Evolutionary conservation across 1,140 invertebrate species (phyloP).

Genomic region (Drosophila triauraria): DNA sequence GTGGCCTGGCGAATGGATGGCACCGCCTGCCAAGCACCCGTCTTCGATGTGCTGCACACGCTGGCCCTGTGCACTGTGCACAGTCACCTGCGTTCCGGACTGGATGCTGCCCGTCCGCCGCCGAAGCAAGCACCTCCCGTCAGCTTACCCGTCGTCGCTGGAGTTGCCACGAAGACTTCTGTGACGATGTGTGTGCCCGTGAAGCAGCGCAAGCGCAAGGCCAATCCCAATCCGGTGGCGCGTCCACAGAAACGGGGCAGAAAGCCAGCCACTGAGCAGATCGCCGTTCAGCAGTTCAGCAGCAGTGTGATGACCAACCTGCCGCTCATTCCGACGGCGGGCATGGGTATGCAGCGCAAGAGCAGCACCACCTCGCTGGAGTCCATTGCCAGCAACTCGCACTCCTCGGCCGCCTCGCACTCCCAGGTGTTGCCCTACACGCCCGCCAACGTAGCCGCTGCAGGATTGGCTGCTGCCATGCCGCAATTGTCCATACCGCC

Average conservation of each 20-base stretch:
- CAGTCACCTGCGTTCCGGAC: slow-evolving; percentile 60
- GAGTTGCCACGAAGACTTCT: background rate
- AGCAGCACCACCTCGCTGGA: slow-evolving; percentile 81
- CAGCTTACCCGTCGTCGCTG: slow-evolving; percentile 3
- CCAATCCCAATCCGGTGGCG: slow-evolving; percentile 64
- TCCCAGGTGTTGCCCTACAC: slow-evolving; percentile 57
- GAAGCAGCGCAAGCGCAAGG: slow-evolving; percentile 65
- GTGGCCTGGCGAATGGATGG: slow-evolving; percentile 95
- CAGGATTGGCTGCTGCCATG: slow-evolving; percentile 19
- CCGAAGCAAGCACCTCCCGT: slow-evolving; percentile 11
- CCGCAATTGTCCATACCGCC: slow-evolving; percentile 63
- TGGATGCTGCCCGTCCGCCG: slow-evolving; percentile 42
- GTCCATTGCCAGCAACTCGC: slow-evolving; percentile 82
- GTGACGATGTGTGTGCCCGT: slow-evolving; percentile 5
- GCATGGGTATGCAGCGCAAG: slow-evolving; percentile 71
- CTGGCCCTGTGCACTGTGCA: slow-evolving; percentile 94
- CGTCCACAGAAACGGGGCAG: slow-evolving; percentile 73
- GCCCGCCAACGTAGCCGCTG: slow-evolving; percentile 20
- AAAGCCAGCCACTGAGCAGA: slow-evolving; percentile 43
- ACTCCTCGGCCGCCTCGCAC: slow-evolving; percentile 70
- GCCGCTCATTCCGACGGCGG: slow-evolving; percentile 55
- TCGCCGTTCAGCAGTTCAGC: slow-evolving; percentile 1
- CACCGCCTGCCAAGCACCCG: slow-evolving; percentile 94
- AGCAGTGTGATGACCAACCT: slow-evolving; percentile 31
- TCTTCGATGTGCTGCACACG: slow-evolving; percentile 94